phyloP scores from a whole-genome alignment of 1,140 invertebrate genomes.

The Macrocentrus cingulum region DNA sequence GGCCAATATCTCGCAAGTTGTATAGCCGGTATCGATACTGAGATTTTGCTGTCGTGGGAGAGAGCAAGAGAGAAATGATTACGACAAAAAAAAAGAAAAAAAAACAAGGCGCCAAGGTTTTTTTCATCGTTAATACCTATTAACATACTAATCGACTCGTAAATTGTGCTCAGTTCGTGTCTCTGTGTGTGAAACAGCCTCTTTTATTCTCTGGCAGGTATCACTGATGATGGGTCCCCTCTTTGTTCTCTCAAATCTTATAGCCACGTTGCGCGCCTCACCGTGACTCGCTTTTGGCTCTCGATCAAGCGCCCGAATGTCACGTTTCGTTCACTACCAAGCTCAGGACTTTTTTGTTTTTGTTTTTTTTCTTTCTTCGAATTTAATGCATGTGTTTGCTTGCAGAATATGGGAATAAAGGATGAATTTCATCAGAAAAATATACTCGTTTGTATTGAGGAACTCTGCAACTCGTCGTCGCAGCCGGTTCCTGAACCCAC shows the following conservation, averaged over 20 bases:
- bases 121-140: conserved; percentile 38
- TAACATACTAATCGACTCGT: conserved; percentile 47
- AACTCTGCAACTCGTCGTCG: conserved; percentile 61
- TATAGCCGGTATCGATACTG: neutral
- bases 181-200: conserved; percentile 31
- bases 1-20: conserved; percentile 2
- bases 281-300: conserved; percentile 26
- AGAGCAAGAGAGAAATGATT: conserved; percentile 11
- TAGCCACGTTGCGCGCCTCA: conserved; percentile 2
- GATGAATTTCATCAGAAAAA: conserved; percentile 77
- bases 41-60: neutral
- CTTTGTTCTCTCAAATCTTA: conserved; percentile 13
- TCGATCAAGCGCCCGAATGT: conserved; percentile 20
- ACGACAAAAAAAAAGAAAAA: conserved; percentile 36
- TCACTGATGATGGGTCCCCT: too few species aligned
- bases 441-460: conserved; percentile 72
- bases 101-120: conserved; percentile 35
- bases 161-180: conserved; percentile 36
- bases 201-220: conserved; percentile 13
- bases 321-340: conserved; percentile 25
- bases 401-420: conserved; percentile 75
- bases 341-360: neutral
- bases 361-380: neutral
- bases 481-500: conserved; percentile 34
- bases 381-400: neutral